These are phyloP conservation scores for Trachelus iudaicus DNA, from an alignment of 2,888 invertebrate species.

Conservation along the genomic window DNA sequence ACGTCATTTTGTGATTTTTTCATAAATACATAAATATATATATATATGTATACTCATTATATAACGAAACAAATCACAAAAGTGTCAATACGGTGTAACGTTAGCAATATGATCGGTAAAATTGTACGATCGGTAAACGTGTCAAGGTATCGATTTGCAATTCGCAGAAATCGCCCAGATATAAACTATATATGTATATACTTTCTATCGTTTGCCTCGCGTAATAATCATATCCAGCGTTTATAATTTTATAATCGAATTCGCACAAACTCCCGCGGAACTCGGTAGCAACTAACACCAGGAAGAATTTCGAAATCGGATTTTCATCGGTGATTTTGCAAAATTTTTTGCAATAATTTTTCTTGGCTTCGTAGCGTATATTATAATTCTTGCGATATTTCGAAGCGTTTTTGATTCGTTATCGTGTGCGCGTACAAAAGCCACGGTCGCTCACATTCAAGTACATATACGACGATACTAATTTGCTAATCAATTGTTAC, in stretches of 20 bases:
- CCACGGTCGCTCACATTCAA: background rate
- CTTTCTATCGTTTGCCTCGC: background rate
- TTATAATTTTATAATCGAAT: background rate
- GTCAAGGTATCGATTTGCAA: background rate
- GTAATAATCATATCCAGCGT: background rate
- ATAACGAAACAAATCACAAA: background rate
- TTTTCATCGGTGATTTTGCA: too few species aligned
- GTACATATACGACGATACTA: background rate
- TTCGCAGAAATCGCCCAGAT: background rate
- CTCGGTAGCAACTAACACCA: background rate
- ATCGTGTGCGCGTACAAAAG: background rate
- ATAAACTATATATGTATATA: background rate
- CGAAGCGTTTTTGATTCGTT: background rate
- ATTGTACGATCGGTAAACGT: background rate
- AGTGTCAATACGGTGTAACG: background rate
- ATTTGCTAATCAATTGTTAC: background rate
- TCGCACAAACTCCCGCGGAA: background rate
- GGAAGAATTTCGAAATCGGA: background rate
- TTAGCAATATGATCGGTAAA: background rate
- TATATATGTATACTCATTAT: background rate
- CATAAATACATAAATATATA: background rate
- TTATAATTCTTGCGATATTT: background rate
- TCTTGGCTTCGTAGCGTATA: background rate
- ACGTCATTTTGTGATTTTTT: background rate
- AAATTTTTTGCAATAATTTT: background rate